Percentiles rank a stretch among this genome's conserved stretches.
Conservation (phyloP, 35 echinoderm and acorn worm genomes). For the Apostichopus parvimensis region DNA sequence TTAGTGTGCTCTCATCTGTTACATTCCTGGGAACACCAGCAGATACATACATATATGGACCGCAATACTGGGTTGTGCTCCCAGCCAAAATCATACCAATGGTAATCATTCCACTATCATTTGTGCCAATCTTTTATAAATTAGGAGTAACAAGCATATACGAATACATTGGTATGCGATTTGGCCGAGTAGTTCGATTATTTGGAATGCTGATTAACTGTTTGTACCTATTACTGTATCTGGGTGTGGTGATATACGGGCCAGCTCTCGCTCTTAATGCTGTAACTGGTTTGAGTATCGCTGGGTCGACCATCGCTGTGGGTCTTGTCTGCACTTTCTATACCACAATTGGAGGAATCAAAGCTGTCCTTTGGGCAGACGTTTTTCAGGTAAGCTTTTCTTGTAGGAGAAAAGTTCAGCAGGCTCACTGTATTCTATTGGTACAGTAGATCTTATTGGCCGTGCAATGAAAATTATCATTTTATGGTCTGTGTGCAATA, state of each 20-base stretch:
- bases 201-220: slow-evolving; percentile 40
- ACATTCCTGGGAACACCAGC: slow-evolving; percentile 73
- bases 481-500: too few relatives aligned
- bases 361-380: slow-evolving; percentile 76
- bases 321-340: slow-evolving; percentile 63
- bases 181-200: slow-evolving; percentile 51
- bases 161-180: slow-evolving; percentile 64
- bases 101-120: background rate
- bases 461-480: too few relatives aligned
- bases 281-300: slow-evolving; percentile 49
- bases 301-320: slow-evolving; percentile 26
- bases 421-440: too few relatives aligned
- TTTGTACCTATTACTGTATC: slow-evolving; percentile 48
- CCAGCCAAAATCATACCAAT: slow-evolving; percentile 30
- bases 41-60: slow-evolving; percentile 56
- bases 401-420: background rate
- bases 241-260: slow-evolving; percentile 71
- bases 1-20: slow-evolving; percentile 66
- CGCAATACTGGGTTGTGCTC: slow-evolving; percentile 42
- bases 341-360: slow-evolving; percentile 61
- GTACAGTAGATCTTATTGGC: too few relatives aligned
- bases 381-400: slow-evolving; percentile 63
- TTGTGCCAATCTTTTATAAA: slow-evolving; percentile 45
- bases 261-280: slow-evolving; percentile 65
- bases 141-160: slow-evolving; percentile 44